A percentile compares a stretch with the other conserved stretches of the same genome.
phyloP scores from a whole-genome alignment of 2,888 invertebrate species.

The Tiliacea citrago region DNA sequence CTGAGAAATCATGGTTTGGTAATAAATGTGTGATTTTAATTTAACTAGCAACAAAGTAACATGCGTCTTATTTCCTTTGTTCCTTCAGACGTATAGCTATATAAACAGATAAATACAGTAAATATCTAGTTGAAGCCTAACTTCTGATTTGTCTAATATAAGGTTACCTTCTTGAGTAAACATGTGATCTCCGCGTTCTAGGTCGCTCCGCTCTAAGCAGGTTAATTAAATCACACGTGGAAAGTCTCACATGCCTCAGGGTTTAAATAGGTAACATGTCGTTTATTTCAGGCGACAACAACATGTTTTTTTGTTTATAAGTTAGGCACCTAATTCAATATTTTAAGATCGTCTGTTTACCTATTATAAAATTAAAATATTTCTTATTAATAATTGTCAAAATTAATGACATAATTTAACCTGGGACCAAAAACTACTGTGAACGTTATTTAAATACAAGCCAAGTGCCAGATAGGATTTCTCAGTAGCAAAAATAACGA shows the following conservation, averaged over 20 bases:
- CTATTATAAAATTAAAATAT: too few species aligned
- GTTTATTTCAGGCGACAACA: conserved; percentile 16
- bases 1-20: too few species aligned
- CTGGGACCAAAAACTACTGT: too few species aligned
- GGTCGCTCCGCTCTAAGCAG: conserved; percentile 10
- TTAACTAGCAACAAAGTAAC: too few species aligned
- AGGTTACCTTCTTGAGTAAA: conserved; percentile 14
- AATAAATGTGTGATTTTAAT: too few species aligned
- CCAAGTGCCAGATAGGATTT: too few species aligned
- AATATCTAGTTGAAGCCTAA: neutral
- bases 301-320: neutral
- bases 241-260: neutral
- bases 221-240: conserved; percentile 32
- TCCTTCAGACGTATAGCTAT: neutral
- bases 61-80: too few species aligned
- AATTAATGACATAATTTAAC: too few species aligned
- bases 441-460: too few species aligned
- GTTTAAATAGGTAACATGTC: conserved; percentile 1
- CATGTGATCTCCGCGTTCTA: conserved; percentile 17
- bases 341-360: too few species aligned
- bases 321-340: too few species aligned
- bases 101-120: neutral
- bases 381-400: too few species aligned
- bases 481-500: neutral
- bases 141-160: neutral